phyloP scores from a whole-genome alignment of 1,140 invertebrate genomes.

The Chelonus insularis region DNA sequence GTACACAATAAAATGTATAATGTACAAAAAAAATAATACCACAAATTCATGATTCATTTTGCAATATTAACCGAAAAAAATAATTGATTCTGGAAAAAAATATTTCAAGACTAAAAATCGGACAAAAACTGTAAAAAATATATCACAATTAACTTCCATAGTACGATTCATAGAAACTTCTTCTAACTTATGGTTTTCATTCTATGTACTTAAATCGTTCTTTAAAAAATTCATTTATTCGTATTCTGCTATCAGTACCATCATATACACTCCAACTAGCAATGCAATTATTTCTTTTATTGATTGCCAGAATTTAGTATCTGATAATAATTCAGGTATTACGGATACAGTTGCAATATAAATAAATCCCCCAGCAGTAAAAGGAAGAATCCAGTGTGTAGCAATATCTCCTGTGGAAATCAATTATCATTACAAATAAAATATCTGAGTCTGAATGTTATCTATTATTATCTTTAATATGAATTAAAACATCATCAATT shows the following conservation, averaged over 20 bases:
- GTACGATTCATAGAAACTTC: neutral
- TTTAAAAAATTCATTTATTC: conserved; percentile 64
- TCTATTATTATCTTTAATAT: conserved; percentile 15
- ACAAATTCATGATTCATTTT: too few relatives aligned
- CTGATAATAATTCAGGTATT: conserved; percentile 89
- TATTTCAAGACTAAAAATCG: too few relatives aligned
- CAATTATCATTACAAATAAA: conserved; percentile 20
- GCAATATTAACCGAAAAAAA: too few relatives aligned
- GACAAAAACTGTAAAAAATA: too few relatives aligned
- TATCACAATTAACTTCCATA: neutral
- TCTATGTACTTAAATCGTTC: neutral
- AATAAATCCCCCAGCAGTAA: conserved; percentile 97
- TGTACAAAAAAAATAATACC: too few relatives aligned
- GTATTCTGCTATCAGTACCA: conserved; percentile 87
- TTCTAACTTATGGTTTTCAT: neutral
- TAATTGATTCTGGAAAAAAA: too few relatives aligned
- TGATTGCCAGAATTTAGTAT: conserved; percentile 83
- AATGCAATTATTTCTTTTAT: conserved; percentile 84
- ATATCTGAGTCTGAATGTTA: neutral
- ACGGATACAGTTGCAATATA: conserved; percentile 97
- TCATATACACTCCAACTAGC: conserved; percentile 85
- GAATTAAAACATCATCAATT: too few relatives aligned
- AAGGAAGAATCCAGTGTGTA: conserved; percentile 86
- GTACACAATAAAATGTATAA: too few relatives aligned
- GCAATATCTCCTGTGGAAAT: conserved; percentile 71